phyloP scores from a whole-genome alignment of 2,113 vertebrate genomes.

The Erythrocebus patas region DNA sequence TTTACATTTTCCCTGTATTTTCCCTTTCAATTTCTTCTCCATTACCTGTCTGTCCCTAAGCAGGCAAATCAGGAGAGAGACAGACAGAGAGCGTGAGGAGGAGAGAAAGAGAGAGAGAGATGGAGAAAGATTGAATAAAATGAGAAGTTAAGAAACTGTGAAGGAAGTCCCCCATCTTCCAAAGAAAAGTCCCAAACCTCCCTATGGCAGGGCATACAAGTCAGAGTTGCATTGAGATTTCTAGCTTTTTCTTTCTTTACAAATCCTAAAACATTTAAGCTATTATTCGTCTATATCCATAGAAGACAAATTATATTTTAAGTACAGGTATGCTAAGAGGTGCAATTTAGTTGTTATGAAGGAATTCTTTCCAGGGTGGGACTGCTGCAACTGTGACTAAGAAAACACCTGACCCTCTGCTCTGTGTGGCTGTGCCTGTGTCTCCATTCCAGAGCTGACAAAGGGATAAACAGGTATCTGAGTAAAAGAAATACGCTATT shows the following conservation, averaged over 20 bases:
- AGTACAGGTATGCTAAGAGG: slow-evolving; percentile 13
- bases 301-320: neutral
- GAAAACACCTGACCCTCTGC: neutral
- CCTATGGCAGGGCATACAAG: neutral
- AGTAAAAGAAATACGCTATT: neutral
- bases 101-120: slow-evolving; percentile 51
- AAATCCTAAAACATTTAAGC: neutral
- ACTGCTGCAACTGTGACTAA: neutral
- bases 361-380: neutral
- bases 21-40: slow-evolving; percentile 96
- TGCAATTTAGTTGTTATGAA: neutral
- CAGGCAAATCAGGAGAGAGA: slow-evolving; percentile 87
- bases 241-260: neutral
- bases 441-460: neutral
- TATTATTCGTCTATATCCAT: neutral
- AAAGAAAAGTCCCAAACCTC: neutral
- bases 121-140: slow-evolving; percentile 63
- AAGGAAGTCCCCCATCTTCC: slow-evolving; percentile 55
- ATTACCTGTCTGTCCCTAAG: slow-evolving; percentile 96
- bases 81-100: slow-evolving; percentile 75
- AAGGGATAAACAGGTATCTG: neutral
- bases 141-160: slow-evolving; percentile 79
- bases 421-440: neutral
- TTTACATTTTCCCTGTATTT: slow-evolving; percentile 98
- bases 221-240: neutral